Conservation (phyloP, 2,113 vertebrate genomes). For the Psittacula cyanocephala region DNA sequence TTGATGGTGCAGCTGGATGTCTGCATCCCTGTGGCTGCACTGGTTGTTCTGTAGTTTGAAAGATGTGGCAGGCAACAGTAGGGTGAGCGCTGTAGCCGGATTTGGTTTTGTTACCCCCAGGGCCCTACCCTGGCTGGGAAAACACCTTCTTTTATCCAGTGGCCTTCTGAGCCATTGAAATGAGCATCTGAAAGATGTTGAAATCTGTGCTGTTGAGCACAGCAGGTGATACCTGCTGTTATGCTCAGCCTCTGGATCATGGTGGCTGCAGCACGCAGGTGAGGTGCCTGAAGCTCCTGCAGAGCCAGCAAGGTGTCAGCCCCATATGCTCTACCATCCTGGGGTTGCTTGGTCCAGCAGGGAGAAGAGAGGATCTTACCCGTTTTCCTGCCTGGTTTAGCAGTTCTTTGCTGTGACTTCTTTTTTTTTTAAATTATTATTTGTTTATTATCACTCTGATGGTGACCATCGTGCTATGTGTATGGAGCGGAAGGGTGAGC, state of each 20-base stretch:
- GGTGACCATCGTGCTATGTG: not conserved
- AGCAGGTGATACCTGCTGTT: not conserved
- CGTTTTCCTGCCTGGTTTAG: not conserved
- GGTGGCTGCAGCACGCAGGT: not conserved
- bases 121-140: not conserved
- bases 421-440: not conserved
- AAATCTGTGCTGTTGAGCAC: not conserved
- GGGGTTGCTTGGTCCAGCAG: not conserved
- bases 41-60: not conserved
- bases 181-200: not conserved
- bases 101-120: not conserved
- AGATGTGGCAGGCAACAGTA: not conserved
- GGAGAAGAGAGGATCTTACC: not conserved
- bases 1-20: not conserved
- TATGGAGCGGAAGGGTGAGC: not conserved
- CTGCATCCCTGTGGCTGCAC: not conserved
- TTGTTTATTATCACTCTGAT: not conserved
- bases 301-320: not conserved
- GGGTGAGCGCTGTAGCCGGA: not conserved
- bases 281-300: not conserved
- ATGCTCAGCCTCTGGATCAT: not conserved
- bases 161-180: not conserved
- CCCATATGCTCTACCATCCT: rapidly evolving
- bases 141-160: not conserved
- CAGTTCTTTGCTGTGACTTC: not conserved